Conservation (phyloP, 2,888 invertebrate species). For the Invenusta paracnida region DNA sequence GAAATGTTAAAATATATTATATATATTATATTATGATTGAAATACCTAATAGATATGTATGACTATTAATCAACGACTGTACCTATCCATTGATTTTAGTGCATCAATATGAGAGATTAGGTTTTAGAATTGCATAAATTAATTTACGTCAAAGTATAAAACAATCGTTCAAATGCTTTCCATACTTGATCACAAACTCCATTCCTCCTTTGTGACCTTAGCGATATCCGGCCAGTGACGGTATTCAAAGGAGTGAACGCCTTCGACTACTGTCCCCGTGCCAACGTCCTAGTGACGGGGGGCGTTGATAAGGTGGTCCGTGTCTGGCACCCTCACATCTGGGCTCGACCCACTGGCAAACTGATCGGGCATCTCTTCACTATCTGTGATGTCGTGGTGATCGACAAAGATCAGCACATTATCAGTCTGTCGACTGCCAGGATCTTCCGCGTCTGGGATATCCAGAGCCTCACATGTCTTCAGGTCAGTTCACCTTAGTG, state of each 20-base stretch:
- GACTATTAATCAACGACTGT: too few species aligned
- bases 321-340: slow-evolving; percentile 59
- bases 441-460: slow-evolving; percentile 59
- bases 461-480: slow-evolving; percentile 57
- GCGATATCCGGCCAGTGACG: slow-evolving; percentile 53
- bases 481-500: slow-evolving; percentile 51
- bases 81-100: too few species aligned
- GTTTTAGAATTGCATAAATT: too few species aligned
- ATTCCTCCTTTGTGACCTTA: too few species aligned
- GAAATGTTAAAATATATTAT: too few species aligned
- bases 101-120: too few species aligned
- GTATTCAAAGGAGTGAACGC: slow-evolving; percentile 58
- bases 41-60: too few species aligned
- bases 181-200: too few species aligned
- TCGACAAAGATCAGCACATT: slow-evolving; percentile 58
- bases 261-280: slow-evolving; percentile 57
- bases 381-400: slow-evolving; percentile 56
- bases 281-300: slow-evolving; percentile 59
- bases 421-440: slow-evolving; percentile 58
- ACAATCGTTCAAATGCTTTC: too few species aligned
- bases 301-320: slow-evolving; percentile 58
- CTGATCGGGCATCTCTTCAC: slow-evolving; percentile 59
- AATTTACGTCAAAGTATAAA: too few species aligned
- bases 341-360: slow-evolving; percentile 58
- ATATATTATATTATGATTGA: too few species aligned